A percentile compares a stretch with the other conserved stretches of the same genome.
Conservation (phyloP, 2,797 vertebrate species). For the Phylloscopus collybita region DNA sequence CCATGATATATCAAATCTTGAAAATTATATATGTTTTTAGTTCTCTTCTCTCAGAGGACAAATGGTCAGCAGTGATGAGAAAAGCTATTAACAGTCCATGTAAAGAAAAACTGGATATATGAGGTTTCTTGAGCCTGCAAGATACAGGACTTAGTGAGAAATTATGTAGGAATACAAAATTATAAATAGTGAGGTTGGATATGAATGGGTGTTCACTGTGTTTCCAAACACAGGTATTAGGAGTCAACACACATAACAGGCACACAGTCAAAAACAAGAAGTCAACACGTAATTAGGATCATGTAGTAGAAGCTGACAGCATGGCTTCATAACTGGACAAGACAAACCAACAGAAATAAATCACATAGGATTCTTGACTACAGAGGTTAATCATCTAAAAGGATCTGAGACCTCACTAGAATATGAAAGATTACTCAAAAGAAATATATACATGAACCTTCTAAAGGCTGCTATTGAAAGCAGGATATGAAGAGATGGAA, state of each 20-base stretch:
- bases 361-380: background rate
- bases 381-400: background rate
- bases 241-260: background rate
- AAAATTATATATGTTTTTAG: background rate
- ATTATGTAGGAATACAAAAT: background rate
- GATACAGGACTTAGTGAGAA: background rate
- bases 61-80: background rate
- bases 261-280: background rate
- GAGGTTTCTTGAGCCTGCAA: background rate
- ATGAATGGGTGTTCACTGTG: background rate
- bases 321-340: background rate
- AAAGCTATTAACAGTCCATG: background rate
- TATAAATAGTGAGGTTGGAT: background rate
- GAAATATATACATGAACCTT: background rate
- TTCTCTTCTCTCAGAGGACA: background rate
- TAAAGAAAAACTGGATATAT: background rate
- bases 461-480: background rate
- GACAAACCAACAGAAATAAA: background rate
- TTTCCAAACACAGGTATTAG: background rate
- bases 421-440: background rate
- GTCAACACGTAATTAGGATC: background rate
- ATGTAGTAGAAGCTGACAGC: background rate
- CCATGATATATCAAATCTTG: background rate
- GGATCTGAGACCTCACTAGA: background rate
- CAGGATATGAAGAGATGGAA: background rate